Conservation (phyloP, 2,888 invertebrate species). For the Craniophora ligustri region DNA sequence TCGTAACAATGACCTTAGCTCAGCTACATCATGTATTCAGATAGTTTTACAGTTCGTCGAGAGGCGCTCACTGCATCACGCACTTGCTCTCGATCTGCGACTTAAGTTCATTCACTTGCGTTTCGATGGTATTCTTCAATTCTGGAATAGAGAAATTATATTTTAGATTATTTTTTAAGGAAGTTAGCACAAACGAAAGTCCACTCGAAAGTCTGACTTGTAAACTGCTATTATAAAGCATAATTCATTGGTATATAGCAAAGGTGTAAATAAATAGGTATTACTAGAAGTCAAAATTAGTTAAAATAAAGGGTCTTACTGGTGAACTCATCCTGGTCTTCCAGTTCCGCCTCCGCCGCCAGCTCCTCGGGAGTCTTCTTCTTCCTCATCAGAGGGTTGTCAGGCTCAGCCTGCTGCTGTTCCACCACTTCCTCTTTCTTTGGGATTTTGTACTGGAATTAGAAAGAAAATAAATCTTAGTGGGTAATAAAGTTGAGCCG, state of each 20-base stretch:
- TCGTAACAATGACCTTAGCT: conserved; percentile 80
- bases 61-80: conserved; percentile 95
- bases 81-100: conserved; percentile 98
- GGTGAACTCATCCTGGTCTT: conserved; percentile 98
- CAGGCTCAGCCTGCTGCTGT: conserved; percentile 94
- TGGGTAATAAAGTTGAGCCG: too few species aligned
- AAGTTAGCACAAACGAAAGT: too few species aligned
- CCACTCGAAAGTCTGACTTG: too few species aligned
- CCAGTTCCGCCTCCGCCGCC: conserved; percentile 98
- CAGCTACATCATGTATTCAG: conserved; percentile 87
- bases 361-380: conserved; percentile 99
- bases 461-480: conserved; percentile 12
- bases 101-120: conserved; percentile 98
- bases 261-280: too few species aligned
- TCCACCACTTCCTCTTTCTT: conserved; percentile 98
- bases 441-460: conserved; percentile 98
- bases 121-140: conserved; percentile 98
- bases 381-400: conserved; percentile 98
- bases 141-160: conserved; percentile 90
- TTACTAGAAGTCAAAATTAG: too few species aligned
- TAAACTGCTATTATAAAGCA: too few species aligned
- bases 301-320: conserved; percentile 88
- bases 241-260: not conserved
- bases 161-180: not conserved
- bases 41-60: conserved; percentile 41